Evolutionary conservation across 2,888 invertebrate genomes (phyloP).

Genomic region (Hecatera dysodea): DNA sequence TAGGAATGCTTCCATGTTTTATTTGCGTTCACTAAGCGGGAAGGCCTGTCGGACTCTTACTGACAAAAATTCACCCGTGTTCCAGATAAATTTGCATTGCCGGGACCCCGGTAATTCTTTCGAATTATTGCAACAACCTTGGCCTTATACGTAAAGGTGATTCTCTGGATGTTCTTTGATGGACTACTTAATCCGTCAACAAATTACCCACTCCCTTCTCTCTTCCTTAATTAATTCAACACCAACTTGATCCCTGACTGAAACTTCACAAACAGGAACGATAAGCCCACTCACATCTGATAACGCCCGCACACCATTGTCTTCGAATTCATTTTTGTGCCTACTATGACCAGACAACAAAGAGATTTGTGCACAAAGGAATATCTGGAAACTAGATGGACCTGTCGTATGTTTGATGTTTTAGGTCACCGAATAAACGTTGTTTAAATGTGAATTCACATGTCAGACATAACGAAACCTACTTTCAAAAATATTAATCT

Average conservation of each 20-base stretch:
- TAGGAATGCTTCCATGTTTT: too few relatives aligned
- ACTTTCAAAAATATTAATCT: too few relatives aligned
- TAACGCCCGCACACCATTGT: not conserved
- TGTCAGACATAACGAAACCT: too few relatives aligned
- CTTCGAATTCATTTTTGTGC: slow-evolving; percentile 7
- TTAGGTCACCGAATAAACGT: not conserved
- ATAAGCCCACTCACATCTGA: not conserved
- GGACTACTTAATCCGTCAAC: too few relatives aligned
- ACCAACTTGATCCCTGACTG: not conserved
- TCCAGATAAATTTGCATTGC: too few relatives aligned
- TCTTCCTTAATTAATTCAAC: not conserved
- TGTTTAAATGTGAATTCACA: not conserved
- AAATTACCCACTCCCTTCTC: not conserved
- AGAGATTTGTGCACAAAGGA: slow-evolving; percentile 33
- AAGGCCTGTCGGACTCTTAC: too few relatives aligned
- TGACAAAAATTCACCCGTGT: too few relatives aligned
- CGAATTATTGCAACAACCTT: too few relatives aligned
- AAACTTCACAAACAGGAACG: not conserved
- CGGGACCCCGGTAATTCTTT: too few relatives aligned
- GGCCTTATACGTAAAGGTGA: too few relatives aligned
- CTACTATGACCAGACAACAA: slow-evolving; percentile 23
- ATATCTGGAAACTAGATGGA: slow-evolving; percentile 8
- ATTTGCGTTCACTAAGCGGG: too few relatives aligned
- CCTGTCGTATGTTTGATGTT: not conserved
- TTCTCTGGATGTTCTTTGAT: too few relatives aligned